Conservation (phyloP, 92 coral and sea anemone genomes). For the Epizoanthus stellaris region DNA sequence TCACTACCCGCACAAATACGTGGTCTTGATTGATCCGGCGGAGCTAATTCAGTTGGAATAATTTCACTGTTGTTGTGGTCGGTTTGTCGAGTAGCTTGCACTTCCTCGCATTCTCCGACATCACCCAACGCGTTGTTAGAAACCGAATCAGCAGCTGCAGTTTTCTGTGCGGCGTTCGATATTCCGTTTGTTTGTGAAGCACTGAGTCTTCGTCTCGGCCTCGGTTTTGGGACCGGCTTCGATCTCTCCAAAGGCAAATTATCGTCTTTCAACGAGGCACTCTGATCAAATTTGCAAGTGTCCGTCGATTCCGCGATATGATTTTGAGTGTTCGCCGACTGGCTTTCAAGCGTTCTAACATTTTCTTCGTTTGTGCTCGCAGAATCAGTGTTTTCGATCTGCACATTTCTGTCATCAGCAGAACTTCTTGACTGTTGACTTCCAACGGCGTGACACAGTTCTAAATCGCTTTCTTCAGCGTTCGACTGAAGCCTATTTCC, state of each 20-base stretch:
- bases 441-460: neutral
- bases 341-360: conserved; percentile 3
- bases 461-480: conserved; percentile 34
- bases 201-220: conserved; percentile 51
- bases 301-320: conserved; percentile 21
- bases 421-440: conserved; percentile 1
- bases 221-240: conserved; percentile 71
- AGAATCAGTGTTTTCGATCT: conserved; percentile 24
- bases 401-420: conserved; percentile 5
- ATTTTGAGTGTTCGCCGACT: conserved; percentile 18
- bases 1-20: neutral
- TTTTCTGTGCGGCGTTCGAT: neutral
- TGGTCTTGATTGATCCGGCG: neutral
- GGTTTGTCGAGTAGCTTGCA: conserved; percentile 1
- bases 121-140: neutral
- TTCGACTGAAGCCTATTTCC: conserved; percentile 28
- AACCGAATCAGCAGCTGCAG: neutral
- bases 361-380: neutral
- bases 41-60: neutral
- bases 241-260: conserved; percentile 5
- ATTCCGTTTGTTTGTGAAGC: neutral
- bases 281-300: conserved; percentile 8
- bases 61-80: conserved; percentile 1
- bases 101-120: neutral
- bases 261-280: conserved; percentile 23